Conservation (phyloP, 2,113 vertebrate species). For the Ceyx margarethae region DNA sequence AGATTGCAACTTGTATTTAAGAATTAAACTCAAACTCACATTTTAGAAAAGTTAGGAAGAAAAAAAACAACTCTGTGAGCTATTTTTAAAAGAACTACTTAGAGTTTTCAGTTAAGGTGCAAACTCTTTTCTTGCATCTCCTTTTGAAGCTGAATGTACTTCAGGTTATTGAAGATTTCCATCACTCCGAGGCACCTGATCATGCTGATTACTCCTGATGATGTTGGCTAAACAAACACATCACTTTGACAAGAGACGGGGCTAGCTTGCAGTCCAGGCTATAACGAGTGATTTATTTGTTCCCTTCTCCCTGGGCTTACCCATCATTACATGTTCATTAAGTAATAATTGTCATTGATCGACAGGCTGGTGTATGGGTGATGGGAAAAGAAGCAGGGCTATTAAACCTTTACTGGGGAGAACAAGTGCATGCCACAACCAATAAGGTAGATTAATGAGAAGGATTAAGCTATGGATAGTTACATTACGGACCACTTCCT, state of each 20-base stretch:
- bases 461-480: constrained; percentile 39
- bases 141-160: neutral
- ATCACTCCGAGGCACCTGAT: neutral
- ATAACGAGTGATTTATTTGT: constrained; percentile 70
- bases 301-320: constrained; percentile 65
- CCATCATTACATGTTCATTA: constrained; percentile 82
- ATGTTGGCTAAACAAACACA: constrained; percentile 43
- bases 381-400: constrained; percentile 64
- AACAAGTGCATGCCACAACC: constrained; percentile 65
- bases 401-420: constrained; percentile 65
- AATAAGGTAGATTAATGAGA: constrained; percentile 63
- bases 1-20: neutral
- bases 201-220: constrained; percentile 2
- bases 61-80: neutral
- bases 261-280: constrained; percentile 32
- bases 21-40: too few species aligned
- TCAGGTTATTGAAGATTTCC: neutral
- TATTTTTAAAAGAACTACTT: neutral
- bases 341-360: constrained; percentile 82
- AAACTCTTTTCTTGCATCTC: neutral
- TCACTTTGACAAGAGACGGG: constrained; percentile 2
- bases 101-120: neutral
- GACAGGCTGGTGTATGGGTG: constrained; percentile 67
- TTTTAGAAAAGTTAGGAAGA: neutral
- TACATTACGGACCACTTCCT: constrained; percentile 44